Evolutionary conservation across 2,113 vertebrate genomes (phyloP).

Genomic region (Heterotilapia buettikoferi): DNA sequence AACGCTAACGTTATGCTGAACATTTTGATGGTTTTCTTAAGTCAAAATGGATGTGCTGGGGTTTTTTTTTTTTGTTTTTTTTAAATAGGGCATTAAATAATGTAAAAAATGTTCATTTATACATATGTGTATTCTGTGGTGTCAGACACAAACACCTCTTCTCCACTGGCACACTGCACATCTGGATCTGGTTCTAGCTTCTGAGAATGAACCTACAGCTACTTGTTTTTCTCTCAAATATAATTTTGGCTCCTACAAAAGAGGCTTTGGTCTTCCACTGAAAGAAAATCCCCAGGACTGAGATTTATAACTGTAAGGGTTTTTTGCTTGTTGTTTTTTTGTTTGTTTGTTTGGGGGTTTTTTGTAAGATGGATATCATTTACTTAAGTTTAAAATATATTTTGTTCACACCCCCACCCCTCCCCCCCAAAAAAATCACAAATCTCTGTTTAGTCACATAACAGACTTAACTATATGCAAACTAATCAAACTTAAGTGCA

Average conservation of each 20-base stretch:
- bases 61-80: not conserved
- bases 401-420: accelerated
- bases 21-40: not conserved
- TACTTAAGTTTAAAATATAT: not conserved
- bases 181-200: not conserved
- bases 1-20: not conserved
- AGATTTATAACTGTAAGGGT: accelerated
- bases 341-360: not conserved
- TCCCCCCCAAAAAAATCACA: not conserved
- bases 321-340: not conserved
- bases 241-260: not conserved
- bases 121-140: not conserved
- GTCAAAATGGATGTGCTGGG: not conserved
- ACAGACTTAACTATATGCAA: not conserved
- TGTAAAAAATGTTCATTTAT: not conserved
- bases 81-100: not conserved
- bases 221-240: not conserved
- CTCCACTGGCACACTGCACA: not conserved
- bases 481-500: not conserved
- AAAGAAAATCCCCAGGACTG: not conserved
- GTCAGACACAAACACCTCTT: not conserved
- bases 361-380: not conserved
- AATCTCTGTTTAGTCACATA: not conserved
- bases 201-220: not conserved
- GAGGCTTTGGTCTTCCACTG: not conserved